phyloP scores from a whole-genome alignment of 2,797 vertebrate species.

The Ctenopoma kingsleyae region DNA sequence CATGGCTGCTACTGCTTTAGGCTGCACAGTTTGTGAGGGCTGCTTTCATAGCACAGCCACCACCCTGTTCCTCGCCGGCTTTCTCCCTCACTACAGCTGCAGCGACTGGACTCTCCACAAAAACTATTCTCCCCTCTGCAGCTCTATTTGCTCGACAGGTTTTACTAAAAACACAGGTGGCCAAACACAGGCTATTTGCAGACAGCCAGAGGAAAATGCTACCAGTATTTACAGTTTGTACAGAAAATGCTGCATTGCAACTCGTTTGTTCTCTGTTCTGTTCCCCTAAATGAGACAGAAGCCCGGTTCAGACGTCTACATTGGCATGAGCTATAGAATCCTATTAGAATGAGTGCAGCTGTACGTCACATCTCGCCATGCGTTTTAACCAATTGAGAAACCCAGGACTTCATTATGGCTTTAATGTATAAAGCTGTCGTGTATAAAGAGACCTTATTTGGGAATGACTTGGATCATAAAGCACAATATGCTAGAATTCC shows the following conservation, averaged over 20 bases:
- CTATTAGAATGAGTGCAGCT: constrained; percentile 85
- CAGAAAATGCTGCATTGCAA: constrained; percentile 9
- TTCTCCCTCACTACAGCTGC: constrained; percentile 41
- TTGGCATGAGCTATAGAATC: constrained; percentile 82
- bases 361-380: constrained; percentile 96
- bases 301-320: constrained; percentile 75
- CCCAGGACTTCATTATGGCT: constrained; percentile 57
- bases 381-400: constrained; percentile 89
- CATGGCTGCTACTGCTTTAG: constrained; percentile 69
- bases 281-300: constrained; percentile 65
- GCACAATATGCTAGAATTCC: not conserved
- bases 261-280: constrained; percentile 31
- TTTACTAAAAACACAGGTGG: constrained; percentile 46
- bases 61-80: constrained; percentile 58
- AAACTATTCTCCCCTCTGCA: constrained; percentile 26
- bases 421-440: constrained; percentile 52
- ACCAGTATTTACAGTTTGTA: constrained; percentile 23
- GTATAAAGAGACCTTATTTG: constrained; percentile 23
- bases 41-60: constrained; percentile 64
- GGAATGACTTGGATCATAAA: constrained; percentile 8
- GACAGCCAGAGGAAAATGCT: constrained; percentile 14
- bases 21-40: constrained; percentile 60
- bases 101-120: constrained; percentile 30
- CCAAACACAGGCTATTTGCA: constrained; percentile 1
- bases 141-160: constrained; percentile 43